These are phyloP conservation scores for Eupithecia vulgata DNA, from an alignment of 2,888 invertebrate species.

Conservation along the genomic window DNA sequence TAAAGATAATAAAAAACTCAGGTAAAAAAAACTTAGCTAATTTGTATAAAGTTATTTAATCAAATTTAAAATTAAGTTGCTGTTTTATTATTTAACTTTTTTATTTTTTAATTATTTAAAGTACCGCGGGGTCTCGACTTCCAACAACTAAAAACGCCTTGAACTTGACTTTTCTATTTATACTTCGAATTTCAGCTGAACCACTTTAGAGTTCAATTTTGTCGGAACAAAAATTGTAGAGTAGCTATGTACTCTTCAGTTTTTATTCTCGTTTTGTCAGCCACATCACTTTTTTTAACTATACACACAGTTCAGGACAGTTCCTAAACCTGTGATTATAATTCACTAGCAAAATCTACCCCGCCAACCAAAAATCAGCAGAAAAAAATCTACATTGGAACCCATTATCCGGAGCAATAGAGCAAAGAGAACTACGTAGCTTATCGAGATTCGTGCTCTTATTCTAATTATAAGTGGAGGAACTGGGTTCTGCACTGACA, in stretches of 20 bases:
- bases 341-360: neutral
- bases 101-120: neutral
- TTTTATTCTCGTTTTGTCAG: neutral
- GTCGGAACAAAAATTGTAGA: conserved; percentile 44
- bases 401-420: neutral
- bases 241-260: neutral
- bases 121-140: neutral
- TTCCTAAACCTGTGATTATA: neutral
- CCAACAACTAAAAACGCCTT: conserved; percentile 56
- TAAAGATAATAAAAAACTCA: neutral
- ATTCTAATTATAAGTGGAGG: no score
- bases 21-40: neutral
- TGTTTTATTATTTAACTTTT: neutral
- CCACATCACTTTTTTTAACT: neutral
- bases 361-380: neutral
- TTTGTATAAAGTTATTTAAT: neutral
- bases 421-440: neutral
- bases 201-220: conserved; percentile 25
- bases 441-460: neutral
- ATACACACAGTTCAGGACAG: neutral
- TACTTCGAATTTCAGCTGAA: conserved; percentile 51
- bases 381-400: neutral
- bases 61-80: neutral
- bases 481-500: no score
- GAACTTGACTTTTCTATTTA: conserved; percentile 71